Base-by-base conservation (phyloP, 2,797 vertebrate genomes). In the Microctenopoma steveboyesi region DNA sequence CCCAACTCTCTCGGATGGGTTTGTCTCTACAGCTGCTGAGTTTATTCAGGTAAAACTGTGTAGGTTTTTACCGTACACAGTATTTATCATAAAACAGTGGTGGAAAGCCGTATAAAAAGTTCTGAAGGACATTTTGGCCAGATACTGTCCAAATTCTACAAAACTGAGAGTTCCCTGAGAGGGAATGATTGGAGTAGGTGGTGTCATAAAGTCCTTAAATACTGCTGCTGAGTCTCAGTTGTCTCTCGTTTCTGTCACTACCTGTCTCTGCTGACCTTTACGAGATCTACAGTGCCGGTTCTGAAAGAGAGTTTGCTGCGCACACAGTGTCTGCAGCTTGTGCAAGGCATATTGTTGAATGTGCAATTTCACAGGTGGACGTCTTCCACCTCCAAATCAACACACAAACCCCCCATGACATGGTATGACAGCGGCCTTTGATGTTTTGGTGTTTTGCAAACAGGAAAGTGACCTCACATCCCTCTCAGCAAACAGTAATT, bases 401-500 rank as follows among this genome's bases (percentile, higher is more conserved):
- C 48, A 72, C 47, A 68, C 56, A 70, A 43, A 57, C 60, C 22
- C 37, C 43, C 45, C 16, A 7, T 27, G 46, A 39, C 49, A 64
- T 28, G 47, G 5, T 43, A 54, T 66, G 54, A 68, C 67, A 33
- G 35, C 50, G 51, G 54, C n/a, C 61, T 77, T 76, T 86, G 56
- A 76, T 51, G 51, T 42, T 75, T 42, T 62, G 45, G n/a, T 45
- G 14, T 78, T 68, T 50, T 53, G 55, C 13, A 63, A 70, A 53
- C 69, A 73, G 62, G 49, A 55, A 69, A 64, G 22, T 62, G 54
- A 70, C 42, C 22, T 74, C 48, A 52, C 53, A 56, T 55, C 58
- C 67, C 33, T 56, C 61, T 43, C 37, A 52, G 39, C 60, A 78
- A 72, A 81, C 6, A 72, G 63, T 54, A 68, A 71, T 77, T 58